Evolutionary conservation across 2,888 invertebrate genomes (phyloP).

Genomic region (Melieria omissa): DNA sequence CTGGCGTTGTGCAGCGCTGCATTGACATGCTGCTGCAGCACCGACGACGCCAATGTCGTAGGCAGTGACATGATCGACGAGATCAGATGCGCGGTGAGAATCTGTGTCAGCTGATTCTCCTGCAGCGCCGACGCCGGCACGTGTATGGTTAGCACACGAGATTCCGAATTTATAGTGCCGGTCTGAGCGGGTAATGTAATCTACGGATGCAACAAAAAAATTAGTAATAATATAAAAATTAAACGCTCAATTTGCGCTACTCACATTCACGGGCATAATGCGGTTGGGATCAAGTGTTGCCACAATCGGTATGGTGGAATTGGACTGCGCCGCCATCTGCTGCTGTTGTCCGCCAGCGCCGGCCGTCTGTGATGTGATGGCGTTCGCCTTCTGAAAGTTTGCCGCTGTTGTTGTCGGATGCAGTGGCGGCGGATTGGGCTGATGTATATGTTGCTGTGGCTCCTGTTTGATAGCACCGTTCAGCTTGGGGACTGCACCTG

Average conservation of each 20-base stretch:
- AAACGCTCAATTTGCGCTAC: constrained; percentile 30
- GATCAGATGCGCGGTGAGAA: constrained; percentile 87
- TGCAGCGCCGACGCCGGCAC: constrained; percentile 87
- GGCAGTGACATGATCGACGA: constrained; percentile 91
- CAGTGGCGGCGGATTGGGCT: constrained; percentile 58
- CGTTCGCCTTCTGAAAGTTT: constrained; percentile 46
- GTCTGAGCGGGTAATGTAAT: constrained; percentile 82
- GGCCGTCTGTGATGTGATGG: too few species aligned
- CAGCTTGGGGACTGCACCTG: constrained; percentile 42
- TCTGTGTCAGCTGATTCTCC: constrained; percentile 75
- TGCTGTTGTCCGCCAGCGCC: constrained; percentile 44
- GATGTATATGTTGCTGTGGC: constrained; percentile 48
- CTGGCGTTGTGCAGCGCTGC: constrained; percentile 75
- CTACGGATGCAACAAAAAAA: constrained; percentile 63
- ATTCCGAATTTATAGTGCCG: constrained; percentile 75
- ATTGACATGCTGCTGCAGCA: constrained; percentile 90
- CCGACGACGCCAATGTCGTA: constrained; percentile 80
- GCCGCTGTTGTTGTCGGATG: constrained; percentile 51
- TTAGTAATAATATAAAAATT: neutral
- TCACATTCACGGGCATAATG: constrained; percentile 71
- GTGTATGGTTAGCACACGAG: constrained; percentile 85
- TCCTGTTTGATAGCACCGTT: constrained; percentile 58
- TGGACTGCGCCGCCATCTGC: constrained; percentile 54
- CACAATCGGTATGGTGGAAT: constrained; percentile 63
- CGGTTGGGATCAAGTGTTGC: constrained; percentile 69